These are phyloP conservation scores for Heliconius cydno DNA, from an alignment of 2,888 invertebrate species.

Conservation along the genomic window DNA sequence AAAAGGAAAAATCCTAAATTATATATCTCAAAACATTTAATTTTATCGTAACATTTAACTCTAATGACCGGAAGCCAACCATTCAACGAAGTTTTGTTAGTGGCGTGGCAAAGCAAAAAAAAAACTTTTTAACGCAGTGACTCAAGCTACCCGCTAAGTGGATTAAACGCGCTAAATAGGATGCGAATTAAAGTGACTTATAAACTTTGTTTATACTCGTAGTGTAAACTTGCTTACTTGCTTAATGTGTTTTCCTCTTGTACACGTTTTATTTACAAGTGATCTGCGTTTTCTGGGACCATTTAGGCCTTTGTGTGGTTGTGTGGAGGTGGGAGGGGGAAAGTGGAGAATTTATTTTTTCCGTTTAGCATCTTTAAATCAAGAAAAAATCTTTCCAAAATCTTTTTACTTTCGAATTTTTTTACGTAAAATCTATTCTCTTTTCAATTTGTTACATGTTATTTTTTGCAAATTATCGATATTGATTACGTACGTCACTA, in stretches of 20 bases:
- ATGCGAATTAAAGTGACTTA: slow-evolving; percentile 42
- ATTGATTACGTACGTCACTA: slow-evolving; percentile 46
- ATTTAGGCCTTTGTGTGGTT: too few relatives aligned
- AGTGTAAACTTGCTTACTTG: slow-evolving; percentile 24
- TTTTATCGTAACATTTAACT: slow-evolving; percentile 14
- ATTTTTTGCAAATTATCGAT: slow-evolving; percentile 27
- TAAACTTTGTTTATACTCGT: slow-evolving; percentile 34
- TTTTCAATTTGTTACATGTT: too few relatives aligned
- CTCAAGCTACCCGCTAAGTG: slow-evolving; percentile 36
- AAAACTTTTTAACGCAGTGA: slow-evolving; percentile 23
- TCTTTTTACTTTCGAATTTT: too few relatives aligned
- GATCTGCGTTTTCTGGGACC: background rate
- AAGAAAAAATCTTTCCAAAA: too few relatives aligned
- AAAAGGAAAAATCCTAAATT: background rate
- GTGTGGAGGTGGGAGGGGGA: too few relatives aligned
- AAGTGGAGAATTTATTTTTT: too few relatives aligned
- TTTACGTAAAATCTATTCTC: too few relatives aligned
- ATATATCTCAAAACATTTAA: background rate
- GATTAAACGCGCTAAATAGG: slow-evolving; percentile 44
- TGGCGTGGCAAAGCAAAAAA: slow-evolving; percentile 24
- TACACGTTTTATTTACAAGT: slow-evolving; percentile 5
- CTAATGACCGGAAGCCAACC: slow-evolving; percentile 26
- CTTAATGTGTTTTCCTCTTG: slow-evolving; percentile 23
- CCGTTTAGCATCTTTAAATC: too few relatives aligned
- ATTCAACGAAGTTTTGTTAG: slow-evolving; percentile 27